Evolutionary conservation across 2,113 vertebrate species (phyloP), one percentile per base, ranked within the genome.

Genomic region (Pseudopipra pipra): DNA sequence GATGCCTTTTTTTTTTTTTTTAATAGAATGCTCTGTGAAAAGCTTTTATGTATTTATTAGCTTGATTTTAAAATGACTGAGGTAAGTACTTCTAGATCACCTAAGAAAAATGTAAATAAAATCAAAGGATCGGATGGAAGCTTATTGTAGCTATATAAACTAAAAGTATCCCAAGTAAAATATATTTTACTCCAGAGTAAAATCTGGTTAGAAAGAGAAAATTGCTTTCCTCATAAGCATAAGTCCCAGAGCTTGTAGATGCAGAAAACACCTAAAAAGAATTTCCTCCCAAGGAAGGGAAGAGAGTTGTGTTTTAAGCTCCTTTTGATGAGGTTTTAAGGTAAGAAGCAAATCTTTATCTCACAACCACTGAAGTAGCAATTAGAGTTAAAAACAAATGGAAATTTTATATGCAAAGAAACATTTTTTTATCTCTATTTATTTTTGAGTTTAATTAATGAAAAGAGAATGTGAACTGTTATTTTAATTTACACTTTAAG

Each of bases 131-230:
- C 83, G 86, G 33, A 8, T 84, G 80, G 79, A 95, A 96, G 95
- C 63, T 78, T 95, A 91, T 93, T 81, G 76, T 71, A 75, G 91
- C 52, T 84, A 12, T 75, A 78, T 68, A 95, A 94, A 90, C 71
- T 87, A 93, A 95, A 97, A 84, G 31, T 68, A 83, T 72, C 65
- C 43, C 85, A 70, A 93, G 89, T 94, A 97, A 96, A 97, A 97
- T 92, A 77, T 85, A 96, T 98, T 97, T 97, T 94, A 93, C 92
- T 97, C 88, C 67, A 92, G 94, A 97, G 93, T 92, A 96, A 98
- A 97, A 98, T 97, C 91, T 97, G 97, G 85, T 98, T 97, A 96
- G 80, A 92, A 95, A 56, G 82, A 67, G 90, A 88, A 97, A 96
- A 97, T 97, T 97, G 84, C 91, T 92, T 97, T 92, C 59, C 90